Evolutionary conservation across 2,113 vertebrate species (phyloP).

Genomic region (Etheostoma spectabile): DNA sequence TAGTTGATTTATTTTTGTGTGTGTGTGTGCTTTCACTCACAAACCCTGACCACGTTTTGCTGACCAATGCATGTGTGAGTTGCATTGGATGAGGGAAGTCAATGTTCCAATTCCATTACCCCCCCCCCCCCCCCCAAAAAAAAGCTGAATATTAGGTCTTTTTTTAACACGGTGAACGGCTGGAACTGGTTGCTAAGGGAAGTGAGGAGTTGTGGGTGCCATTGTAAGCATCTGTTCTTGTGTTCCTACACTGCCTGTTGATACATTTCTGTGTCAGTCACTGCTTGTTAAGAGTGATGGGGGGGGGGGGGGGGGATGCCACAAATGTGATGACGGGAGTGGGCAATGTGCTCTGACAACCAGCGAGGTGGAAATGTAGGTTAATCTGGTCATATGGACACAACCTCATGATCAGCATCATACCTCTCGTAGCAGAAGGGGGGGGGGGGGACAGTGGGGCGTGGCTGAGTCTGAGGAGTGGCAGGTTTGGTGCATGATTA

Average conservation of each 20-base stretch:
- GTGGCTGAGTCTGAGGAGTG: slow-evolving; percentile 30
- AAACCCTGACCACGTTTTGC: slow-evolving; percentile 18
- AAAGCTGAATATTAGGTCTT: background rate
- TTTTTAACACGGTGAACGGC: background rate
- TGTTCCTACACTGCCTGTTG: background rate
- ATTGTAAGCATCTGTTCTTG: slow-evolving; percentile 11
- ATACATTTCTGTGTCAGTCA: slow-evolving; percentile 7
- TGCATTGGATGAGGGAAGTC: slow-evolving; percentile 6
- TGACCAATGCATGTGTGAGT: slow-evolving; percentile 3
- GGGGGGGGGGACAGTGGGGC: slow-evolving; percentile 32
- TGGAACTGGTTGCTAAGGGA: slow-evolving; percentile 38
- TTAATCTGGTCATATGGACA: slow-evolving; percentile 77
- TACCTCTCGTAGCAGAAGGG: slow-evolving; percentile 32
- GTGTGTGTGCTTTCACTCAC: background rate
- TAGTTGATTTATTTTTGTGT: too few species aligned
- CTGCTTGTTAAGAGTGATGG: background rate
- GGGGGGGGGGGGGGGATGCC: slow-evolving; percentile 43
- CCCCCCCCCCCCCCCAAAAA: too few species aligned
- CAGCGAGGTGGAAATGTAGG: slow-evolving; percentile 78
- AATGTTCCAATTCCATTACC: slow-evolving; percentile 8
- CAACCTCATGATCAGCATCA: slow-evolving; percentile 43
- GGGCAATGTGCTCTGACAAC: slow-evolving; percentile 45
- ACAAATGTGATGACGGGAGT: slow-evolving; percentile 62
- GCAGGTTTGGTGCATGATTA: slow-evolving; percentile 36
- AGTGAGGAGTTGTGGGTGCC: slow-evolving; percentile 7